phyloP scores from a whole-genome alignment of 1,140 invertebrate genomes.

The Phocides pigmalion region DNA sequence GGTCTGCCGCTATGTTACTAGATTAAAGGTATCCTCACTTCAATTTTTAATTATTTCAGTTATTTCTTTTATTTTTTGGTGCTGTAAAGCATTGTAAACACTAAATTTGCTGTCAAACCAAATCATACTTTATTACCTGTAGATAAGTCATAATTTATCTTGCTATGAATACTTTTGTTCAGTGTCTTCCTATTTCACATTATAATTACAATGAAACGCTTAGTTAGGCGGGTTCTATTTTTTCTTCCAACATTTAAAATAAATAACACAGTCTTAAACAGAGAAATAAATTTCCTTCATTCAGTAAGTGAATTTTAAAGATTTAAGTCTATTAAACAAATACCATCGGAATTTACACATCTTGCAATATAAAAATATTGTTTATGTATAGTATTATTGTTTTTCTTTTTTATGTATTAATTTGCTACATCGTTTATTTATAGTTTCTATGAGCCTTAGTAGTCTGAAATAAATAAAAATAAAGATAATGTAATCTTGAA shows the following conservation, averaged over 20 bases:
- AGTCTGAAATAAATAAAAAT: no score
- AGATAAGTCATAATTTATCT: not conserved
- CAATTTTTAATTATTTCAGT: slow-evolving; percentile 7
- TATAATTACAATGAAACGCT: slow-evolving; percentile 15
- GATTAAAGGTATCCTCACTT: slow-evolving; percentile 17
- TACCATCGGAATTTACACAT: no score
- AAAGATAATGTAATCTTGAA: no score
- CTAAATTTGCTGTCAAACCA: not conserved
- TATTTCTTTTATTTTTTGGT: slow-evolving; percentile 2
- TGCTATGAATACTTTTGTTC: not conserved
- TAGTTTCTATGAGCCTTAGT: no score
- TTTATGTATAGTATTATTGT: no score
- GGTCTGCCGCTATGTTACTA: slow-evolving; percentile 17
- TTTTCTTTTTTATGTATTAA: no score
- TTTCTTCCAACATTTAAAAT: slow-evolving; percentile 1
- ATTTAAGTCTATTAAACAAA: no score
- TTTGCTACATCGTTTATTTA: no score
- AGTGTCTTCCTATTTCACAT: not conserved
- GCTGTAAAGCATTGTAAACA: no score
- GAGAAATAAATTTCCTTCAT: not conserved
- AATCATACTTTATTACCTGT: not conserved
- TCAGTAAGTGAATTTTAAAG: not conserved
- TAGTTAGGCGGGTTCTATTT: not conserved
- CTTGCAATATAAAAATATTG: no score
- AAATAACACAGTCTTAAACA: not conserved